These are phyloP conservation scores for Lithophane ornitopus DNA, from an alignment of 2,888 invertebrate species.

Conservation along the genomic window DNA sequence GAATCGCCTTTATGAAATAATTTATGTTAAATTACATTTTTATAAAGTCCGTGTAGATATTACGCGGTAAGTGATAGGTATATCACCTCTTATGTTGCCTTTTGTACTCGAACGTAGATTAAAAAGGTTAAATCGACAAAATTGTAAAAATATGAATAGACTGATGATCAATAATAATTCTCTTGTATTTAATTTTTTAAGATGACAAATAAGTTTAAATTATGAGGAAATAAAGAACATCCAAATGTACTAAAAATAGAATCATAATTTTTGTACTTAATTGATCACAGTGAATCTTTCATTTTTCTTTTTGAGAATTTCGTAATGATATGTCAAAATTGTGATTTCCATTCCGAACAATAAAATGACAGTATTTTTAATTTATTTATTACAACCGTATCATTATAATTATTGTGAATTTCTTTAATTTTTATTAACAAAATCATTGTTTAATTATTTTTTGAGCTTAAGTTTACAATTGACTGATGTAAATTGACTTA, in stretches of 20 bases:
- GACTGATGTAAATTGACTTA: constrained; percentile 86
- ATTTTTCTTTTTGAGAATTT: constrained; percentile 89
- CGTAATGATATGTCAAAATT: constrained; percentile 74
- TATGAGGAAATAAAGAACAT: constrained; percentile 82
- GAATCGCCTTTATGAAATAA: constrained; percentile 78
- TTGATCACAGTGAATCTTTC: constrained; percentile 87
- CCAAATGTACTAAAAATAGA: constrained; percentile 77
- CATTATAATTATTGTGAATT: constrained; percentile 82
- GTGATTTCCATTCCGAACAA: constrained; percentile 80
- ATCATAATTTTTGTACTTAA: constrained; percentile 87
- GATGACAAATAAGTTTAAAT: constrained; percentile 89
- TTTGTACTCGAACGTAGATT: constrained; percentile 82
- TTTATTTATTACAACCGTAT: constrained; percentile 85
- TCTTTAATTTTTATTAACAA: constrained; percentile 79
- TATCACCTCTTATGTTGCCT: constrained; percentile 88
- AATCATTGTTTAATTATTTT: constrained; percentile 86
- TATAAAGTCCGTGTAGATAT: constrained; percentile 84
- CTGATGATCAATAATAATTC: constrained; percentile 90
- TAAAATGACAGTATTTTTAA: constrained; percentile 89
- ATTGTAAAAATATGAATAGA: constrained; percentile 90
- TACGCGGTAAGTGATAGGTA: constrained; percentile 80
- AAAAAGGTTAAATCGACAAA: constrained; percentile 88
- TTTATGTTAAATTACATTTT: constrained; percentile 85
- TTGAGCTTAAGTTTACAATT: constrained; percentile 86
- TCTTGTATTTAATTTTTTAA: constrained; percentile 90